These are phyloP conservation scores for Copidosoma aretas DNA, from an alignment of 2,888 invertebrate genomes.

Conservation along the genomic window DNA sequence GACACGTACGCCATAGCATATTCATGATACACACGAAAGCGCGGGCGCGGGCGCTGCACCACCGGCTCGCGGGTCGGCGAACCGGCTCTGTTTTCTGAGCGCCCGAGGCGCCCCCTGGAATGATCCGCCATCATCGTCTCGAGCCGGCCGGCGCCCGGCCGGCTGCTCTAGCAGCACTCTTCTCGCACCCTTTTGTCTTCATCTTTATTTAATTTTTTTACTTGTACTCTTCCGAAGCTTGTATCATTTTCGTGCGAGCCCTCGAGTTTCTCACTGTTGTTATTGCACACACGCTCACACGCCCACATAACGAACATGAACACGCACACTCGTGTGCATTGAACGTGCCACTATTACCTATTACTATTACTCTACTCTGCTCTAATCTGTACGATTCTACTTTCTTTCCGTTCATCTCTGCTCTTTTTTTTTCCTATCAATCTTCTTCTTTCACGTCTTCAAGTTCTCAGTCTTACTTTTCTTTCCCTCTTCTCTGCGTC, in stretches of 20 bases:
- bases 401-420: constrained; percentile 16
- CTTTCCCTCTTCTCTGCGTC: too few species aligned
- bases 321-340: constrained; percentile 51
- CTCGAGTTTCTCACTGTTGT: constrained; percentile 55
- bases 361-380: background rate
- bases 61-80: background rate
- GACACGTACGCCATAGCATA: background rate
- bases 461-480: too few species aligned
- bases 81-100: constrained; percentile 60
- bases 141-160: constrained; percentile 16
- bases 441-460: too few species aligned
- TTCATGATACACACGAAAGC: constrained; percentile 27
- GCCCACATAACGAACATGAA: constrained; percentile 16
- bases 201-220: constrained; percentile 7
- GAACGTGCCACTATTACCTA: constrained; percentile 45
- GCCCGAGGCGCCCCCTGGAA: constrained; percentile 33
- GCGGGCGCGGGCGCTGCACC: constrained; percentile 44
- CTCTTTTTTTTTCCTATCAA: constrained; percentile 18
- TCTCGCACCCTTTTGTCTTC: constrained; percentile 3
- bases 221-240: background rate
- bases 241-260: constrained; percentile 39
- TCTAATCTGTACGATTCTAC: constrained; percentile 23
- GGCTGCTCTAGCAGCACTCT: constrained; percentile 10
- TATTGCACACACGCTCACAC: constrained; percentile 55
- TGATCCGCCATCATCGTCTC: background rate